Evolutionary conservation across 1,140 invertebrate genomes (phyloP).

Genomic region (Ylistrum balloti): DNA sequence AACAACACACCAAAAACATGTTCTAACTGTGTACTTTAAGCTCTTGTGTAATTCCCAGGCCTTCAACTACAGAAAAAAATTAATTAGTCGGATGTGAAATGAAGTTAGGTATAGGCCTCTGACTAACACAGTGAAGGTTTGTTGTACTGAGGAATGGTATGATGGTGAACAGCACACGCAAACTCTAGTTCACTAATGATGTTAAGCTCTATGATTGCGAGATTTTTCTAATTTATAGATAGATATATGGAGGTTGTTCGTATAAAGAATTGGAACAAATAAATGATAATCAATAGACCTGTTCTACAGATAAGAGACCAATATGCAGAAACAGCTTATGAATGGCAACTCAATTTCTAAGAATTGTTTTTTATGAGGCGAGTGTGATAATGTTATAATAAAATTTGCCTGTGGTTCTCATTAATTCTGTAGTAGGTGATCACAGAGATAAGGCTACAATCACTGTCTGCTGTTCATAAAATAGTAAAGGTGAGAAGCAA

Average conservation of each 20-base stretch:
- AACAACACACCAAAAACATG: neutral
- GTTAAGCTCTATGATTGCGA: neutral
- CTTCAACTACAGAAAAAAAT: neutral
- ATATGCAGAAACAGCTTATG: neutral
- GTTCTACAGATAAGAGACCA: neutral
- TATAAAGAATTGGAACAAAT: neutral
- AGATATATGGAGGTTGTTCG: neutral
- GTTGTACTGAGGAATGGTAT: neutral
- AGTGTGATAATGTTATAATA: neutral
- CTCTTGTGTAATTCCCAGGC: neutral
- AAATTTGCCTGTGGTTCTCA: neutral
- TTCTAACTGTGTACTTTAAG: neutral
- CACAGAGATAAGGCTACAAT: neutral
- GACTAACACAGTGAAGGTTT: neutral
- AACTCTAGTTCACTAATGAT: neutral
- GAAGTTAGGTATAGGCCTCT: neutral
- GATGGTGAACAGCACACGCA: neutral
- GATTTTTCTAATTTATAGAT: neutral
- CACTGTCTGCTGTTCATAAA: neutral
- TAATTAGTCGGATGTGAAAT: constrained; percentile 6
- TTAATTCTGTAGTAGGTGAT: neutral
- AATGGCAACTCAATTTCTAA: neutral
- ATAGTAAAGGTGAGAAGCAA: no score
- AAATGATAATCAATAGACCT: neutral
- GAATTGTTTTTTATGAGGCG: neutral